Evolutionary conservation across 2,797 vertebrate genomes (phyloP).

Genomic region (Pristis pectinata): DNA sequence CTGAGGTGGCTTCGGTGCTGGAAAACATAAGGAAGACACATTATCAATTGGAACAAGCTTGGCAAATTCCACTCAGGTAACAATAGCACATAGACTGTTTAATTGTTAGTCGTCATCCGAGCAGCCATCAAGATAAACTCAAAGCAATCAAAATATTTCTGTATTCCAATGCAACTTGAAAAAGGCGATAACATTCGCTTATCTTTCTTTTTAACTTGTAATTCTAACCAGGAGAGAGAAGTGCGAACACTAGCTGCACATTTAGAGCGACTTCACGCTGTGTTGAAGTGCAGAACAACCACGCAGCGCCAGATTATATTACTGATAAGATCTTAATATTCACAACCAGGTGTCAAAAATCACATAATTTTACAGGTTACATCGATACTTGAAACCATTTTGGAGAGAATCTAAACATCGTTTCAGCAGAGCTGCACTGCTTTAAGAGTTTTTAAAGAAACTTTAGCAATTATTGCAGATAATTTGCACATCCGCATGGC

Average conservation of each 20-base stretch:
- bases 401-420: not conserved
- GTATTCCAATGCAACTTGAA: not conserved
- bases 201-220: not conserved
- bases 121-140: not conserved
- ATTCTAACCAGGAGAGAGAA: not conserved
- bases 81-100: not conserved
- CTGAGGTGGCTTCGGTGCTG: not conserved
- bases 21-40: not conserved
- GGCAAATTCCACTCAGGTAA: not conserved
- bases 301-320: not conserved
- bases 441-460: not conserved
- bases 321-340: not conserved
- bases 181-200: not conserved
- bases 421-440: not conserved
- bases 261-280: not conserved
- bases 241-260: too few relatives aligned
- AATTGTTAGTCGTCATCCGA: not conserved
- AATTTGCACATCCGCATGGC: not conserved
- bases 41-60: not conserved
- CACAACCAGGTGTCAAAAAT: not conserved
- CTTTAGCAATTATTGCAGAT: not conserved
- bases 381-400: not conserved
- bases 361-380: not conserved
- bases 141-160: not conserved
- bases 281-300: not conserved